Conservation (phyloP, 2,113 vertebrate genomes). For the Ameiurus melas region DNA sequence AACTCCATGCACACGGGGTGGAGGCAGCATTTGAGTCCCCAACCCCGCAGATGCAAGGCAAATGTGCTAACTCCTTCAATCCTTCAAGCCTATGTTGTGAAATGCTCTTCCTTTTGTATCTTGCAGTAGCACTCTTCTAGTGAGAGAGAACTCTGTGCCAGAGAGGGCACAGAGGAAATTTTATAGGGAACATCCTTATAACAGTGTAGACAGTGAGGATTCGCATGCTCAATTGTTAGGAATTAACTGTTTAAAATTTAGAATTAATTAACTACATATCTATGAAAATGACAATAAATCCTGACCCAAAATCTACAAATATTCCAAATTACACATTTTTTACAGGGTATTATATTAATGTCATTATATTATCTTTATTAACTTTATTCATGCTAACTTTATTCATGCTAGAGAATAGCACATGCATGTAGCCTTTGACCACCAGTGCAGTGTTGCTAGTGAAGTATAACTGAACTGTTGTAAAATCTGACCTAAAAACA, state of each 20-base stretch:
- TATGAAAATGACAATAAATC: background rate
- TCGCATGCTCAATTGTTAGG: background rate
- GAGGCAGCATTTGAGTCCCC: too few species aligned
- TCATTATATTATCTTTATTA: too few species aligned
- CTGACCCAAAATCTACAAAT: background rate
- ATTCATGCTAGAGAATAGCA: background rate
- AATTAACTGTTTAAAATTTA: background rate
- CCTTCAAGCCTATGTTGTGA: background rate
- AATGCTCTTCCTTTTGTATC: background rate
- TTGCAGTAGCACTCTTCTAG: background rate
- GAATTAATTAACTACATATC: background rate
- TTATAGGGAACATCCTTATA: background rate
- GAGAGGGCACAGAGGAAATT: background rate
- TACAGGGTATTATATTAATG: too few species aligned
- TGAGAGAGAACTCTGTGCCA: too few species aligned
- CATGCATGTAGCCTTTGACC: background rate
- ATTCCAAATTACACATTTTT: background rate
- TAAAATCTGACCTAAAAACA: conserved; percentile 4
- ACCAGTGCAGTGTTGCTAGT: background rate
- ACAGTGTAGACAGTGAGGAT: background rate
- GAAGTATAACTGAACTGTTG: background rate
- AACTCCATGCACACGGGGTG: too few species aligned
- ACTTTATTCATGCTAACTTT: background rate
- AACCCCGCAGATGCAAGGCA: too few species aligned
- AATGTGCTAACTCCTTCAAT: too few species aligned